Base-by-base conservation (phyloP, 2,888 invertebrate species). In the Acheta domesticus region DNA sequence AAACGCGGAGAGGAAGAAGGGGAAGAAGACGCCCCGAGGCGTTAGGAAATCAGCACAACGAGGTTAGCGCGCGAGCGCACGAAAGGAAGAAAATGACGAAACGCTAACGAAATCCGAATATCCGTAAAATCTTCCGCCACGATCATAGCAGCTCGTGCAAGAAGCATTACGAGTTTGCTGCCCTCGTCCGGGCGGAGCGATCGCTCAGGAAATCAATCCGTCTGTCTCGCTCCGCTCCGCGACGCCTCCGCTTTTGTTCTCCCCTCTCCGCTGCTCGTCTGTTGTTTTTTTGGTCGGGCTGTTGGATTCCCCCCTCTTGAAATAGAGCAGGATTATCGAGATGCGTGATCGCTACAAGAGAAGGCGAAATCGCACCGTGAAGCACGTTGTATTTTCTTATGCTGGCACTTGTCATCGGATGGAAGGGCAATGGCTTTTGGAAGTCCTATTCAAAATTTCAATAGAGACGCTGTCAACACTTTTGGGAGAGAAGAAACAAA, bases 101-200 rank as follows among this genome's bases (percentile, higher is more conserved):
- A 62, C 62, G 62, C n/a, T 62, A 62, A 62, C 62, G 62, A 62
- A 62, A 62, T 62, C 62, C 62, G 62, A 62, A 62, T 62, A 62
- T 62, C 62, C 62, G 62, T 62, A 62, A 62, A 62, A 62, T 62
- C 62, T 62, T 62, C 62, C 62, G 62, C 62, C 62, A 62, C 62
- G 62, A 62, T 62, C 62, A 62, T n/a, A 62, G 62, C 62, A 62
- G 62, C 62, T 62, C 62, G 62, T 62, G 62, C 62, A 62, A 62
- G n/a, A 62, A 62, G 62, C 62, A 62, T 62, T 62, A 62, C 62
- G 14, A n/a, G 62, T 14, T 62, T 62, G 62, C 14, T 62, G 62
- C 62, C 62, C 16, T 14, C n/a, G 14, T 0, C 14, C n/a, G 12
- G 16, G 4, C 16, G n/a, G 12, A 11, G 62, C 16, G n/a, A 62